phyloP scores from a whole-genome alignment of 2,888 invertebrate genomes.

The Caenorhabditis wallacei region DNA sequence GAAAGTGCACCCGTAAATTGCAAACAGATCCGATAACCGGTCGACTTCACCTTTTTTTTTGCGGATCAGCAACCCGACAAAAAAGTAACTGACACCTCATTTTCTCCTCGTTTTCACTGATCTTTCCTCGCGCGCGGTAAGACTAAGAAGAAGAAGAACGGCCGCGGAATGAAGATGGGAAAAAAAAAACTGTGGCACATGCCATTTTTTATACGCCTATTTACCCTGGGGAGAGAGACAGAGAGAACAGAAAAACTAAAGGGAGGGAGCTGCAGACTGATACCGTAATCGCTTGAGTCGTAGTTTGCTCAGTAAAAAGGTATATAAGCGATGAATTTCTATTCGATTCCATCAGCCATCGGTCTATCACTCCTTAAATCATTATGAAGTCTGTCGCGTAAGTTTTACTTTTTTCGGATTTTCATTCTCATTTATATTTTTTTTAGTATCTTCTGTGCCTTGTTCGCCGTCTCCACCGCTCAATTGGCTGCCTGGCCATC shows the following conservation, averaged over 20 bases:
- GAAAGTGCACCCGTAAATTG: slow-evolving; percentile 55
- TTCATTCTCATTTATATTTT: background rate
- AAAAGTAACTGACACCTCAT: slow-evolving; percentile 53
- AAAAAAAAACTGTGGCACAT: slow-evolving; percentile 19
- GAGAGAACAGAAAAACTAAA: slow-evolving; percentile 39
- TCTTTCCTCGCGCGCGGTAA: slow-evolving; percentile 42
- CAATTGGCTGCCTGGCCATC: slow-evolving; percentile 71
- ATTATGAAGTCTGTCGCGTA: slow-evolving; percentile 64
- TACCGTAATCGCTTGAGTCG: slow-evolving; percentile 49
- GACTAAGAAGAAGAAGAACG: slow-evolving; percentile 29
- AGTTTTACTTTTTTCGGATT: slow-evolving; percentile 29
- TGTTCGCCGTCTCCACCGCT: slow-evolving; percentile 60
- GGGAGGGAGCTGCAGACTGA: slow-evolving; percentile 41
- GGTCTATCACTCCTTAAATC: slow-evolving; percentile 24
- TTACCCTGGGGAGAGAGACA: slow-evolving; percentile 22
- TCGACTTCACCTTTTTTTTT: slow-evolving; percentile 13
- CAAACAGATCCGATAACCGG: slow-evolving; percentile 51
- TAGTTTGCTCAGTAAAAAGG: slow-evolving; percentile 48
- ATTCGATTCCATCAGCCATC: slow-evolving; percentile 7
- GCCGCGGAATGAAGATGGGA: slow-evolving; percentile 22
- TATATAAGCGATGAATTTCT: slow-evolving; percentile 48
- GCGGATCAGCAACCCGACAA: background rate
- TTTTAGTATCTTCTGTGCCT: slow-evolving; percentile 60
- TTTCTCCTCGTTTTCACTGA: slow-evolving; percentile 8
- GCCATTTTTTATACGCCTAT: slow-evolving; percentile 47